Evolutionary conservation across 2,113 vertebrate species (phyloP), one percentile per base, ranked within the genome.

Genomic region (Labeo rohita): DNA sequence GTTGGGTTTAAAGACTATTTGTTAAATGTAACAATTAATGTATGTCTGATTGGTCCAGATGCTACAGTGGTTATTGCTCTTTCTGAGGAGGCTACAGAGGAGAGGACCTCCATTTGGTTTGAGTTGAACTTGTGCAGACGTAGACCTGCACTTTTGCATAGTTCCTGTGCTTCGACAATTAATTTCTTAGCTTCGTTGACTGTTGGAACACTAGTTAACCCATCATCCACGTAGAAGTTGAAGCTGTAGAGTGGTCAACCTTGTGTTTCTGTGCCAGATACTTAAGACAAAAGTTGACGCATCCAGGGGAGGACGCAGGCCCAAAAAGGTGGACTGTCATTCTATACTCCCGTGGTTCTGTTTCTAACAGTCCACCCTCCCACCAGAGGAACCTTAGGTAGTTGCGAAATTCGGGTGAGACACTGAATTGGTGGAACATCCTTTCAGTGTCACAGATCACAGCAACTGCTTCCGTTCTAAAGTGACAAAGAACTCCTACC

Each of bases 201-300:
- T 59, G 56, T 76, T 13, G 56, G 39, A 3, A 87, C 39, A 15
- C 85, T 89, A 7, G 21, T 45, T 61, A 89, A 43, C 21, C 85
- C 77, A 80, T 89, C 70, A 66, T 83, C 88, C 28, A 82, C 85
- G 77, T 89, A 85, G 66, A 87, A 89, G n/a, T 36, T 47, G 82
- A 82, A 68, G 87, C 87, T 70, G 39, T 21, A 4, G 87, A 72
- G 47, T 87, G 61, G 2, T 45, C 10, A 50, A 45, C 16, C 18
- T 83, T 82, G 61, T 89, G 70, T 52, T 87, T 81, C 21, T 54
- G 59, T 47, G 86, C 81, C 16, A 87, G 45, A 28, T 87, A 66
- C 59, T 77, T 87, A 0, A 87, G 18, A 23, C 75, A 6, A 56
- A 80, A 70, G 3, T 84, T 84, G 8, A 80, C 43, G 61, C 85